These are phyloP conservation scores for Ennomos erosarius DNA, from an alignment of 2,888 invertebrate species.

Conservation along the genomic window DNA sequence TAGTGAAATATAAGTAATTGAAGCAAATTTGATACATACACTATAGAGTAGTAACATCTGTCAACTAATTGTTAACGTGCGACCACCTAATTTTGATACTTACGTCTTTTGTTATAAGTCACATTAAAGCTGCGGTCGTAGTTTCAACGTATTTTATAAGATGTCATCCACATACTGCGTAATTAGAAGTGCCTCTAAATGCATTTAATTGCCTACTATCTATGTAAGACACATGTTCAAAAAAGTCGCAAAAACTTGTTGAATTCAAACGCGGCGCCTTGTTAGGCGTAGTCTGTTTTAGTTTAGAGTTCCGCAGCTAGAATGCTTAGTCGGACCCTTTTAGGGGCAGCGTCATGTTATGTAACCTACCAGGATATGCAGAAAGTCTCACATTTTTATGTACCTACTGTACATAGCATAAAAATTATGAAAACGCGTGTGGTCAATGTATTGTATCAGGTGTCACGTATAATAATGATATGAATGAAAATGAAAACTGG, in stretches of 20 bases:
- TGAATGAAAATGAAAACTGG: too few species aligned
- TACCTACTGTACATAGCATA: too few species aligned
- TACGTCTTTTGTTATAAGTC: background rate
- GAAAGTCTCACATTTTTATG: background rate
- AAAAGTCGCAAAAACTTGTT: constrained; percentile 24
- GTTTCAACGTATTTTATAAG: constrained; percentile 37
- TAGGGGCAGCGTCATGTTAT: constrained; percentile 18
- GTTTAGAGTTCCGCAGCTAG: constrained; percentile 21
- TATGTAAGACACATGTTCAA: constrained; percentile 42
- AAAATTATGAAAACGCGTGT: too few species aligned
- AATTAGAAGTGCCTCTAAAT: constrained; percentile 54
- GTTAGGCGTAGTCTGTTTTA: constrained; percentile 24
- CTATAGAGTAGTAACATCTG: background rate
- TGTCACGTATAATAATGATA: too few species aligned
- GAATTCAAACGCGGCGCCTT: constrained; percentile 29
- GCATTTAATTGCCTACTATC: constrained; percentile 52
- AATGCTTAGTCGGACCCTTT: constrained; percentile 19
- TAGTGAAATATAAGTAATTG: background rate
- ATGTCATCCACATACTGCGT: constrained; percentile 44
- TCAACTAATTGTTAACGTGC: background rate
- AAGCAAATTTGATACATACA: constrained; percentile 14
- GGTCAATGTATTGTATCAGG: too few species aligned
- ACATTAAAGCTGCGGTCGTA: background rate
- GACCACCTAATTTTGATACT: constrained; percentile 11
- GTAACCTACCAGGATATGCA: constrained; percentile 11